Evolutionary conservation across 1,140 invertebrate genomes (phyloP), one percentile per base, ranked within the genome.

Genomic region (Drosophila tani): DNA sequence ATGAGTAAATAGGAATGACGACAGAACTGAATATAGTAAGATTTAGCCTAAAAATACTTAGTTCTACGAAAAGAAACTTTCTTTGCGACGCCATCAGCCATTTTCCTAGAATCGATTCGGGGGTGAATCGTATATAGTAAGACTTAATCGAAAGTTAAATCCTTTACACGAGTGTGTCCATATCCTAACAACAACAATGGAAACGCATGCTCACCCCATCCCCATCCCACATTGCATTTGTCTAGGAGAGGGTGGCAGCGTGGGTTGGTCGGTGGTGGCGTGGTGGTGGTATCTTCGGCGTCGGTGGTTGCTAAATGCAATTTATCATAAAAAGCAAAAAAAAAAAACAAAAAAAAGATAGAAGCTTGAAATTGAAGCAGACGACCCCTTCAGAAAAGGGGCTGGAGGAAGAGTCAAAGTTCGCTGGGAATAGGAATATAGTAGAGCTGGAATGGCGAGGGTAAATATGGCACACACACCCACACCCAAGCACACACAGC

Each of bases 261-360:
- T 64, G 55, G 43, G 24, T 76, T 71, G 43, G 24, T 76, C 65
- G 67, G 65, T 41, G 59, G 73, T 77, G 62, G 67, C 43, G 68
- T 47, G 77, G 46, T 51, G 70, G 64, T 75, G 69, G 65, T 49
- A 49, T 75, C 55, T 68, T 82, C 51, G 60, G 73, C 69, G 67
- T 79, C 47, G 81, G 85, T 90, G 85, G 85, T 90, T 82, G 85
- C 70, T 90, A 85, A 90, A 90, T 90, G 85, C 85, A 90, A 90
- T 90, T 90, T 90, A 90, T 90, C 85, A 90, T 90, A 90, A 85
- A 74, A 81, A 55, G 15, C 7, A 69, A 59, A 45, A 21, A 35
- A 19, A 43, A 3, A 82, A 83, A 82, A 83, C 41, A 15, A 45
- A 76, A 70, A 47, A 77, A 70, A 78, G 83, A 80, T 83, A 87